Evolutionary conservation across 1,140 invertebrate genomes (phyloP), one percentile per base, ranked within the genome.

Genomic region (Eupristina koningsbergeri): DNA sequence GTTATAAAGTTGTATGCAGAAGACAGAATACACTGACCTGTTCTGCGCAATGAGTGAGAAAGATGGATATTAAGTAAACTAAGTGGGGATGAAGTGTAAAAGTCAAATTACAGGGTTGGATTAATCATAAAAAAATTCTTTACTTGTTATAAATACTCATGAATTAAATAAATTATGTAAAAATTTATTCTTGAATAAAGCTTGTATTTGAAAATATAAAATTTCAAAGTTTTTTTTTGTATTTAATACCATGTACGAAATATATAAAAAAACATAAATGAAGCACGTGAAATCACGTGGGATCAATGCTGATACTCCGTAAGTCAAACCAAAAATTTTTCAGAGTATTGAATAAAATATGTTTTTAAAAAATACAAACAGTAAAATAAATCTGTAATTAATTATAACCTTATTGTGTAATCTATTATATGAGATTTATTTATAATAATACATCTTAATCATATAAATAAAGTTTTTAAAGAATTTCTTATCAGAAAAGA

Each of bases 211-310:
- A 8, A n/a, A 15, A 7, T 64, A 0, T 64, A 0, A 9, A 13
- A 31, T 1, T 34, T n/a, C 1, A 31, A 64, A 50, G 6, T 11
- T 5, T 47, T 31, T 50, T 47, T 53, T 29, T 3, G 26, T 6
- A 8, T 36, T 53, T 75, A 19, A 19, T 15, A 29, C 8, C 0
- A 29, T 41, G 39, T 8, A 58, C 86, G 1, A 84, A 71, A 83
- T 80, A 86, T 36, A 45, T 63, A n/a, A 86, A n/a, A 88, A 86
- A 88, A 11, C 75, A 63, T 81, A 61, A 31, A 74, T 36, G 45
- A 88, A 86, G 90, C 90, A 91, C 91, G 91, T 91, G 91, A 87
- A 86, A 89, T 92, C 91, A 92, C 90, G 91, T 92, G 91, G 86
- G 86, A 85, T 29, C 36, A 86, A 84, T 76, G 36, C 58, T 61